Conservation (phyloP, 2,888 invertebrate genomes). For the Scaptomyza polygonia region DNA sequence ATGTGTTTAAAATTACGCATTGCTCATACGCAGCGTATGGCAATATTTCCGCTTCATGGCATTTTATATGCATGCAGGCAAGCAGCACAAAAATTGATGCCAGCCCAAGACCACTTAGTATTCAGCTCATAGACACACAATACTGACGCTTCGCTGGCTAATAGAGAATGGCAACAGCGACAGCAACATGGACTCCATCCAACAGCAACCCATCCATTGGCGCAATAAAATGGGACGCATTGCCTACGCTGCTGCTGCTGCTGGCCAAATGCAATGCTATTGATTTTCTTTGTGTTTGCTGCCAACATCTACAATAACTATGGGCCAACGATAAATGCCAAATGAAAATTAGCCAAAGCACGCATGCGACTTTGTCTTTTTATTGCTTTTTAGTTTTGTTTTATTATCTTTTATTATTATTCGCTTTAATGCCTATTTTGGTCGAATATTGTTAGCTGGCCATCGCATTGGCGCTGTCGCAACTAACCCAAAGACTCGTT, state of each 20-base stretch:
- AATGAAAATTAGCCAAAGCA: slow-evolving; percentile 69
- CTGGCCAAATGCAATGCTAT: slow-evolving; percentile 73
- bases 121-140: slow-evolving; percentile 58
- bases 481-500: slow-evolving; percentile 40
- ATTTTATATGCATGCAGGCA: slow-evolving; percentile 49
- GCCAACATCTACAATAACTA: slow-evolving; percentile 43
- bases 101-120: slow-evolving; percentile 63
- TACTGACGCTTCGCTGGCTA: slow-evolving; percentile 28
- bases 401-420: slow-evolving; percentile 55
- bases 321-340: slow-evolving; percentile 35
- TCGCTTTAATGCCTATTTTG: slow-evolving; percentile 62
- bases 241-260: slow-evolving; percentile 34
- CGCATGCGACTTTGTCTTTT: slow-evolving; percentile 48
- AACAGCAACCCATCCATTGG: slow-evolving; percentile 11
- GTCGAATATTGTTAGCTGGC: slow-evolving; percentile 50
- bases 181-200: slow-evolving; percentile 23
- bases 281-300: slow-evolving; percentile 66
- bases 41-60: slow-evolving; percentile 73
- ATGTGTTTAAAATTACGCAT: slow-evolving; percentile 79
- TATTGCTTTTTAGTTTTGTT: slow-evolving; percentile 3
- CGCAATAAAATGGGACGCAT: slow-evolving; percentile 27
- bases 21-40: slow-evolving; percentile 77
- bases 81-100: slow-evolving; percentile 25
- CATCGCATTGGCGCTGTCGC: slow-evolving; percentile 20
- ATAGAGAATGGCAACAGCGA: slow-evolving; percentile 42